Base-by-base conservation (phyloP, 30 jellyfish, hydroid and myxozoan genomes). In the Chironex yamaguchii region DNA sequence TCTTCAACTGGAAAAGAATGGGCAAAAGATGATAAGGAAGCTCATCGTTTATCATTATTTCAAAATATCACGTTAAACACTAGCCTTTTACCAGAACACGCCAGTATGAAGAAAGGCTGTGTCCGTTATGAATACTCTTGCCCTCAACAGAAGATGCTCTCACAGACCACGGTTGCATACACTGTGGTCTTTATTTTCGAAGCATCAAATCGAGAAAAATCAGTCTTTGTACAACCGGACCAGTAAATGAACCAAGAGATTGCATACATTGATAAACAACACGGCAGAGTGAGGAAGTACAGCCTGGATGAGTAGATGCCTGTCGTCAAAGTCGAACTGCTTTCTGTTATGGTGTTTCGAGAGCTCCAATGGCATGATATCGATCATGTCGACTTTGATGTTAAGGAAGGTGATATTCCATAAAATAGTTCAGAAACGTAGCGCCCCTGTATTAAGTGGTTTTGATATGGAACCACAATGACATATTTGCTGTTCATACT, bases 21-120 rank as follows among this genome's bases (percentile, higher is more conserved):
- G 72, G 89, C 89, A 51, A 76, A 49, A 76, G 89, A 76, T 76
- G 89, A 49, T 76, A 51, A 52, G 81, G 85, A 76, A 76, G 81
- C 89, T 76, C 11, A 80, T 30, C 54, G 54, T 76, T 76, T 76
- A 52, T 76, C 85, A 63, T 76, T 76, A n/a, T 76, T 52, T 53
- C 89, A 76, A 76, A 51, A 52, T 63, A 49, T 52, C 0, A 81
- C 85, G 54, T 76, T 76, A 64, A 76, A 76, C 64, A 32, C 81
- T 67, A 67, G 81, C 81, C 81, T 28, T 67, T 30, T 67, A 27
- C 66, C 68, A 54, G 22, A 25, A 29, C 81, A 67, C 35, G 81
- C 81, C 32, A 67, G 14, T 30, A 67, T 62, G 68, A 67, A 67
- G 35, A n/a, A n/a, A n/a, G n/a, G n/a, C n/a, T n/a, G n/a, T n/a